Evolutionary conservation across 2,113 vertebrate genomes (phyloP), one percentile per base, ranked within the genome.

Genomic region (Sisor rabdophorus): DNA sequence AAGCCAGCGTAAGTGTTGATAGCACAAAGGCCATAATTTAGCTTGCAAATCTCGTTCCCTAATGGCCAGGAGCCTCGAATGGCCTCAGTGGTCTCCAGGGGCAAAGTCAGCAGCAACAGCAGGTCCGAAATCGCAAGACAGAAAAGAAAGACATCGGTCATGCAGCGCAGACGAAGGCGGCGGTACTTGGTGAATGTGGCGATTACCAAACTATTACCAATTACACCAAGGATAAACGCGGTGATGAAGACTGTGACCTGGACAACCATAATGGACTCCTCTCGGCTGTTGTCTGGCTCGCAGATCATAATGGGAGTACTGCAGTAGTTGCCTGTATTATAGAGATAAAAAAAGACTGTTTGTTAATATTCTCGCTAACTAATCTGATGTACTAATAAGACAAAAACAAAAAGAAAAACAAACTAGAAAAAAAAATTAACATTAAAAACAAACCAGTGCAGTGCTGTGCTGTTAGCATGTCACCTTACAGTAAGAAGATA

Each of bases 1-100:
- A 98, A 92, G 9, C 97, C 95, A 0, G 94, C 93, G 65, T 96
- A 94, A 19, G 94, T 97, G 83, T 95, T 98, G 79, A 96, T 87
- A 0, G 93, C 88, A 0, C 95, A 92, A 85, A 94, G 80, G 10
- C 93, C 91, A 0, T 91, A 87, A 61, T 87, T 87, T 0, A n/a
- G 68, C 17, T 87, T 92, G 90, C 95, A 98, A 52, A 93, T 76
- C 0, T 0, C 12, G 0, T 64, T 81, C 11, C 90, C 80, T 0
- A 93, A 77, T 24, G 80, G 65, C 95, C 94, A 96, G 0, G 1
- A 28, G 54, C 86, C 90, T 32, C 44, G 61, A 73, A 93, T 72
- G 0, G 80, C 85, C 36, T 92, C 73, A 0, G 24, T 76, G 11
- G 88, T 81, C 0, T 92, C 85, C 0, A 98, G 85, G 0, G 95